Evolutionary conservation across 2,113 vertebrate species (phyloP).

Genomic region (Pelobates fuscus): DNA sequence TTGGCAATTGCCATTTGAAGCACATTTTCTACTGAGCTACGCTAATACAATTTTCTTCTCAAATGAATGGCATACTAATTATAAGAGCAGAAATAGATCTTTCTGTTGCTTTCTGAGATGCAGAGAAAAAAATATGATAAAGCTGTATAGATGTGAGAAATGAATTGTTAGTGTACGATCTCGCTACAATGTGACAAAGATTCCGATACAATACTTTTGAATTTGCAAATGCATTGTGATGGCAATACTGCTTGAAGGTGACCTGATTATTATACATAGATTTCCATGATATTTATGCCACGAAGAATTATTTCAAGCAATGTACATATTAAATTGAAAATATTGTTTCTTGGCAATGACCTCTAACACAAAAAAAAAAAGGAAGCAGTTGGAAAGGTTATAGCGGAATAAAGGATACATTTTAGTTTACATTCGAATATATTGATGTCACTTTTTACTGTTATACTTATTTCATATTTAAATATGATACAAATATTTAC

Average conservation of each 20-base stretch:
- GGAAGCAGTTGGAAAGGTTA: too few relatives aligned
- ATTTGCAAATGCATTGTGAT: slow-evolving; percentile 14
- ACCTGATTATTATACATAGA: background rate
- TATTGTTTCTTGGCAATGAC: background rate
- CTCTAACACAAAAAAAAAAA: background rate
- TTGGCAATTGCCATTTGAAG: slow-evolving; percentile 26
- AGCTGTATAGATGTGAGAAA: background rate
- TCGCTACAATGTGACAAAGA: slow-evolving; percentile 12
- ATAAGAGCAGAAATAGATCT: slow-evolving; percentile 4
- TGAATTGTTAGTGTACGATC: slow-evolving; percentile 1
- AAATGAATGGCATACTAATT: slow-evolving; percentile 39
- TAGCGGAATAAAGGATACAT: too few relatives aligned
- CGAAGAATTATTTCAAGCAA: background rate
- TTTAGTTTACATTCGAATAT: too few relatives aligned
- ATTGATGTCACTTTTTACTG: too few relatives aligned
- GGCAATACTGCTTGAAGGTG: slow-evolving; percentile 4
- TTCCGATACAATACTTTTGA: background rate
- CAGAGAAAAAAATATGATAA: slow-evolving; percentile 6
- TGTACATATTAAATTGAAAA: background rate
- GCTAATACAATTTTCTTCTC: slow-evolving; percentile 32
- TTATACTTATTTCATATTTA: too few relatives aligned
- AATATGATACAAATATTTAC: too few relatives aligned
- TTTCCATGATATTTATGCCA: background rate
- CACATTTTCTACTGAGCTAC: slow-evolving; percentile 1
- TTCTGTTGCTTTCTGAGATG: slow-evolving; percentile 7